phyloP scores from a whole-genome alignment of 2,888 invertebrate species.

The Ypsolopha sequella region DNA sequence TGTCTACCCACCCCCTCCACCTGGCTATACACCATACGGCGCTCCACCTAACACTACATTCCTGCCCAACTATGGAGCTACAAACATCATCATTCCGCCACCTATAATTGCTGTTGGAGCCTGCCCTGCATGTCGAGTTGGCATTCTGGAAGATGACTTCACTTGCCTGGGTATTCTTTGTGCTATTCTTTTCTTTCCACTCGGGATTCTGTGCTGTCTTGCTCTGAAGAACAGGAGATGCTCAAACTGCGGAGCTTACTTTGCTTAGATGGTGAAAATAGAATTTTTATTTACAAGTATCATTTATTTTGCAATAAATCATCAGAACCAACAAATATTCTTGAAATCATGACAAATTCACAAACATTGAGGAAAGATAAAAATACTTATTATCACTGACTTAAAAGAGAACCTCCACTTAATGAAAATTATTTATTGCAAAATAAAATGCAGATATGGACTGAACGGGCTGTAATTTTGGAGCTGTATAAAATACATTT shows the following conservation, averaged over 20 bases:
- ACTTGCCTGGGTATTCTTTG: constrained; percentile 87
- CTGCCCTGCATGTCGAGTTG: constrained; percentile 91
- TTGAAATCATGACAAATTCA: too few species aligned
- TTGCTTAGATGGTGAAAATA: constrained; percentile 57
- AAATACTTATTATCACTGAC: too few species aligned
- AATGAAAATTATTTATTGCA: background rate
- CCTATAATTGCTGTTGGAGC: constrained; percentile 88
- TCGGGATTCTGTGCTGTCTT: constrained; percentile 89
- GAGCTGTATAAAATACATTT: too few species aligned
- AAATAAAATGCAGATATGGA: background rate
- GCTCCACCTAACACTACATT: constrained; percentile 53
- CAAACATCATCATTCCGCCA: constrained; percentile 75
- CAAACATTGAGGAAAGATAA: too few species aligned
- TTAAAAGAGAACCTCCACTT: background rate
- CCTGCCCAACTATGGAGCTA: constrained; percentile 72
- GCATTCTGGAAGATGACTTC: constrained; percentile 88
- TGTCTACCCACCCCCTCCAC: constrained; percentile 61
- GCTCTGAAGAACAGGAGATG: constrained; percentile 87
- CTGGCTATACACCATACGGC: constrained; percentile 67
- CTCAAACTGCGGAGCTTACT: constrained; percentile 88
- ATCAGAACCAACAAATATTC: too few species aligned
- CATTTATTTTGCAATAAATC: too few species aligned
- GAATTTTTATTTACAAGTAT: too few species aligned
- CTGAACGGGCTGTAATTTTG: background rate
- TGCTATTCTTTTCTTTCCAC: constrained; percentile 88